Percentiles rank a stretch among this genome's conserved stretches.
phyloP scores from a whole-genome alignment of 2,888 invertebrate genomes.

The Megastigmus dorsalis region DNA sequence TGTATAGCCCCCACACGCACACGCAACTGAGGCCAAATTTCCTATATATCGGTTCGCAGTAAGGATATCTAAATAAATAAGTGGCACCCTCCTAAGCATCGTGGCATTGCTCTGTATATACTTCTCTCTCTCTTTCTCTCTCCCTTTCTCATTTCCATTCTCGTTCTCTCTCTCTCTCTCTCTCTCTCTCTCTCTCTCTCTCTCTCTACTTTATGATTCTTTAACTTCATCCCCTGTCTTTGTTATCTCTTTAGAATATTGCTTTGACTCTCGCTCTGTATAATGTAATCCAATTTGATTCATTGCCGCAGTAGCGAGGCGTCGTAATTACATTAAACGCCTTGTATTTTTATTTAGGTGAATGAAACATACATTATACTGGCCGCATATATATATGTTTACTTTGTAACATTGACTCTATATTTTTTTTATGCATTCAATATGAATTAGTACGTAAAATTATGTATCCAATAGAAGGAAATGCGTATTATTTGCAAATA shows the following conservation, averaged over 20 bases:
- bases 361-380: no score
- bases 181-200: background rate
- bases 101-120: background rate
- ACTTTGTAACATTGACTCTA: no score
- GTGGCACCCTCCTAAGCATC: constrained; percentile 4
- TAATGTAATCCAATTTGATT: no score
- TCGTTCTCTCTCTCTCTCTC: background rate
- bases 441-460: no score
- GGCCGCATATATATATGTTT: no score
- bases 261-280: background rate
- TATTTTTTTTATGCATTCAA: no score
- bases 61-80: constrained; percentile 46
- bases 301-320: no score
- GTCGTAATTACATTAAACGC: no score
- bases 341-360: no score
- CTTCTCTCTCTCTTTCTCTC: background rate
- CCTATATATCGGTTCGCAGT: background rate
- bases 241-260: constrained; percentile 13
- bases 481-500: no score
- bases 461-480: no score
- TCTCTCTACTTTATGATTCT: background rate
- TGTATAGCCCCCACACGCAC: background rate
- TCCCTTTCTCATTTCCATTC: background rate
- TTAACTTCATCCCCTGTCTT: background rate
- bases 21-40: constrained; percentile 12